Percentiles rank a stretch among this genome's conserved stretches.
Conservation (phyloP, 2,113 vertebrate genomes). For the Elachura formosa region DNA sequence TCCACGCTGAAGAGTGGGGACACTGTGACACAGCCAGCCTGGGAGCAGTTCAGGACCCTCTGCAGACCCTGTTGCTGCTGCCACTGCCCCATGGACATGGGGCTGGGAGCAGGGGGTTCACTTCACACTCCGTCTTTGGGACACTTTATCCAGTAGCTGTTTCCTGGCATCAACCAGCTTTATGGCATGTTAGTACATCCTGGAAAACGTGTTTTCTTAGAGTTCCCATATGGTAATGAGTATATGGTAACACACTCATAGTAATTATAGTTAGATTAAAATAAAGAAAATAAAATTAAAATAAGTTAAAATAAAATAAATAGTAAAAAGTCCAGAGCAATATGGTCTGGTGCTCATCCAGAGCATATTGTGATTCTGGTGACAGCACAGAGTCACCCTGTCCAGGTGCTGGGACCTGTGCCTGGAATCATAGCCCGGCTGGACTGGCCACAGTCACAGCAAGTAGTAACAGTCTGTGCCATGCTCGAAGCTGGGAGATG, state of each 20-base stretch:
- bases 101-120: no score
- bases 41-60: neutral
- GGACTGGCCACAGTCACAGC: neutral
- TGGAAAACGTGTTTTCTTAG: neutral
- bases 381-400: neutral
- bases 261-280: no score
- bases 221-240: no score
- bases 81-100: fast-evolving
- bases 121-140: fast-evolving
- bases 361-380: neutral
- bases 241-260: no score
- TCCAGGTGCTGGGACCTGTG: neutral
- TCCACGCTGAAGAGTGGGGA: fast-evolving
- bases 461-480: neutral
- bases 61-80: neutral
- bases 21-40: neutral
- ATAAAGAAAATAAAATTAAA: no score
- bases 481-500: fast-evolving
- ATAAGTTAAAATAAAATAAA: no score
- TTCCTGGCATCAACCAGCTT: neutral
- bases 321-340: no score
- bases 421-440: neutral
- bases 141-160: neutral
- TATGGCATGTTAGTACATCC: fast-evolving
- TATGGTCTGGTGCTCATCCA: neutral